phyloP scores from a whole-genome alignment of 2,888 invertebrate genomes.

The Tetranychus piercei region DNA sequence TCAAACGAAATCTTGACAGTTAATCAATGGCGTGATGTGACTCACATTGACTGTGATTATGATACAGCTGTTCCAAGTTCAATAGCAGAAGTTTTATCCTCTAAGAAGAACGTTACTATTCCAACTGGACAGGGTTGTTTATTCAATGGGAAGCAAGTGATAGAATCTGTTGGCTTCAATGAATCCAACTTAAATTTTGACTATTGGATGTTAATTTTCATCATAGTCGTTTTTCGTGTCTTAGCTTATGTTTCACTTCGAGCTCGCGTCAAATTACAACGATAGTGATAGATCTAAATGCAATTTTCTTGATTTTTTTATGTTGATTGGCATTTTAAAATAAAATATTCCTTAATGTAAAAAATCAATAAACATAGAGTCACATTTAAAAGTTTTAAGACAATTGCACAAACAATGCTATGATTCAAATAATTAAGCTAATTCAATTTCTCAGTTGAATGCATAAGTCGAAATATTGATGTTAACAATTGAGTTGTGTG shows the following conservation, averaged over 20 bases:
- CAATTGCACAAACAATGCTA: too few species aligned
- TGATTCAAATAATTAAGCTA: too few species aligned
- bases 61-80: not conserved
- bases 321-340: too few species aligned
- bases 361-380: too few species aligned
- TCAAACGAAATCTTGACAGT: conserved; percentile 70
- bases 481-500: too few species aligned
- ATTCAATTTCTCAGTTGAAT: too few species aligned
- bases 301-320: too few species aligned
- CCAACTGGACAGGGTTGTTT: conserved; percentile 12
- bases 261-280: not conserved
- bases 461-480: too few species aligned
- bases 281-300: too few species aligned
- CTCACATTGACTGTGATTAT: conserved; percentile 50
- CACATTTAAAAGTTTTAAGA: too few species aligned
- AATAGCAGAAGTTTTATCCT: too few species aligned
- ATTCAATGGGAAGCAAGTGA: conserved; percentile 54
- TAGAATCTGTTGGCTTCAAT: conserved; percentile 57
- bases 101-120: not conserved
- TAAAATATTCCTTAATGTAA: too few species aligned
- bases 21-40: conserved; percentile 69
- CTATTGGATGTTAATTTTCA: conserved; percentile 46
- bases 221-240: conserved; percentile 54
- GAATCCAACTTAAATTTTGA: conserved; percentile 52
- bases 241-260: conserved; percentile 53